Base-by-base conservation (phyloP, 2,888 invertebrate genomes). In the Spodoptera littoralis region DNA sequence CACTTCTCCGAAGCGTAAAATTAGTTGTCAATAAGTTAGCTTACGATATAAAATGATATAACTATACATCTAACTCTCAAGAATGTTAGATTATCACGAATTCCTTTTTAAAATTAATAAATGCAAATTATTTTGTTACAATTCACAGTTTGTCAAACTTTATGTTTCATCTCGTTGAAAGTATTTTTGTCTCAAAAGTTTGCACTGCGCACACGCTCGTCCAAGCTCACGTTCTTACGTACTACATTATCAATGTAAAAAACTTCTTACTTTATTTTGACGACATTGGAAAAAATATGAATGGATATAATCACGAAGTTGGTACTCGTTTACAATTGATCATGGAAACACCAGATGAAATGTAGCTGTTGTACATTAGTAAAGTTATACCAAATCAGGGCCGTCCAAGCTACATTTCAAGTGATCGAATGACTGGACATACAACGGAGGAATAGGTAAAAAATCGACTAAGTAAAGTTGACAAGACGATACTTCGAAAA, bases 1-100 rank as follows among this genome's bases (percentile, higher is more conserved):
- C 69, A 80, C 71, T 74, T 67, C 65, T 76, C 46, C 65, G 65
- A 86, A 86, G 84, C 87, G 82, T 79, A 82, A 76, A 80, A 81
- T 83, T 81, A 73, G 73, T 68, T 72, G 62, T 81, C 57, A 84
- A 86, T 87, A 87, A 88, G 84, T 89, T 88, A 88, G 80, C 83
- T 82, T 80, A 80, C 49, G 60, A 74, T 57, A 64, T 79, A 62
- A 36, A 75, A 78, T 73, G 52, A 80, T 81, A 78, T 76, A 74
- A 76, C 72, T 79, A 71, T 66, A 73, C 73, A 73, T 75, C 65
- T 76, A 76, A 76, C 73, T 59, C 55, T 58, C 56, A 58, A 56
- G 36, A 70, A 70, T 73, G 76, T 77, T 83, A 84, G 83, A 85
- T 86, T 90, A 91, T 92, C 91, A 92, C 91, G 79, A 74, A 77